A percentile compares a stretch with the other conserved stretches of the same genome.
Evolutionary conservation across 2,888 invertebrate species (phyloP).

Genomic region (Psococerastis gibbosa): DNA sequence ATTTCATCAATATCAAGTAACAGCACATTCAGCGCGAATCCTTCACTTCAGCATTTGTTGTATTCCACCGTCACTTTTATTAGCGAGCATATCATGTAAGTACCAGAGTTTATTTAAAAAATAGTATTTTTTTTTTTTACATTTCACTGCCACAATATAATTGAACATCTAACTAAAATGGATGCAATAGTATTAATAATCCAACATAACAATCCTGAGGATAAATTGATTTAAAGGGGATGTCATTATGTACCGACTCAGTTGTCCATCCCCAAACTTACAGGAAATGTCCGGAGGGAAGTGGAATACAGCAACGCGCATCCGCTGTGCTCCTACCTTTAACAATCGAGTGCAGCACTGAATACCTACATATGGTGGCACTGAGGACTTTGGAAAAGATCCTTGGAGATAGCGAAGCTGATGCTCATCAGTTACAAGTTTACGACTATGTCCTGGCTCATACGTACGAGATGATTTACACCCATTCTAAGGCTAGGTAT

Average conservation of each 20-base stretch:
- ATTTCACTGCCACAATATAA: too few species aligned
- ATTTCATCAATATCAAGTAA: slow-evolving; percentile 41
- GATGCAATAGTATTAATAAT: too few species aligned
- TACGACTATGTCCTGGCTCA: slow-evolving; percentile 43
- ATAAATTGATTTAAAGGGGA: too few species aligned
- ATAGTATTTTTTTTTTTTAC: too few species aligned
- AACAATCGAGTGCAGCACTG: slow-evolving; percentile 55
- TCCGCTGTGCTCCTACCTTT: slow-evolving; percentile 54
- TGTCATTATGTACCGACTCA: too few species aligned
- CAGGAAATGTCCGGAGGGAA: slow-evolving; percentile 38
- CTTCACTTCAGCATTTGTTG: slow-evolving; percentile 43
- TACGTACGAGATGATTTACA: slow-evolving; percentile 46
- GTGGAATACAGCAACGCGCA: slow-evolving; percentile 39
- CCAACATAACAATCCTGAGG: too few species aligned
- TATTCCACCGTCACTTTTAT: slow-evolving; percentile 44
- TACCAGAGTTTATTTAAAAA: slow-evolving; percentile 13
- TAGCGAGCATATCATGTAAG: slow-evolving; percentile 36
- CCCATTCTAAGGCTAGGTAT: slow-evolving; percentile 28
- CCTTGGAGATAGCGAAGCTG: slow-evolving; percentile 41
- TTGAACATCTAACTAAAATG: background rate
- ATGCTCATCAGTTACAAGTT: slow-evolving; percentile 41
- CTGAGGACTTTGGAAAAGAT: slow-evolving; percentile 41
- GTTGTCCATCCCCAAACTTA: too few species aligned
- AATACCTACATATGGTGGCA: slow-evolving; percentile 45
- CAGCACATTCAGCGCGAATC: slow-evolving; percentile 35